Evolutionary conservation across 2,888 invertebrate genomes (phyloP).

Genomic region (Syrphus vitripennis): DNA sequence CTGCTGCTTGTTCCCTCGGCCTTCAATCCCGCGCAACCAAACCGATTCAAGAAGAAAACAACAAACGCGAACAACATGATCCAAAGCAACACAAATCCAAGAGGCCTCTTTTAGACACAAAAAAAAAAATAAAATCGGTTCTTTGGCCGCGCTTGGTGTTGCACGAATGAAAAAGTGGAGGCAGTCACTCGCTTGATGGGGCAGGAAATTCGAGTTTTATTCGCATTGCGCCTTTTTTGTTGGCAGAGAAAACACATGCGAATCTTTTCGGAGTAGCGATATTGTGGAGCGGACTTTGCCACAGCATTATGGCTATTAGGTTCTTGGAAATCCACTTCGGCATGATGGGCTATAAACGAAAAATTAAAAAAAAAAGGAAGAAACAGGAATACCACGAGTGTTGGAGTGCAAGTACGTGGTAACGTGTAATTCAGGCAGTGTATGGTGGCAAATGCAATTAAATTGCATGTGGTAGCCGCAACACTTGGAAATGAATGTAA

Average conservation of each 20-base stretch:
- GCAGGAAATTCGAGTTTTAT: slow-evolving; percentile 74
- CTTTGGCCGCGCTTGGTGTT: slow-evolving; percentile 49
- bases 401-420: slow-evolving; percentile 64
- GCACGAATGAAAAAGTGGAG: slow-evolving; percentile 74
- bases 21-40: not conserved
- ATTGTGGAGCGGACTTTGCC: not conserved
- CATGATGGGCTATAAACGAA: slow-evolving; percentile 46
- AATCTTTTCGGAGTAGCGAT: slow-evolving; percentile 18
- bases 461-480: slow-evolving; percentile 69
- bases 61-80: slow-evolving; percentile 40
- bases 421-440: slow-evolving; percentile 68
- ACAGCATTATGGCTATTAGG: slow-evolving; percentile 23
- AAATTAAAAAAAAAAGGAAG: slow-evolving; percentile 20
- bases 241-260: not conserved
- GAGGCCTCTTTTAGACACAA: slow-evolving; percentile 6
- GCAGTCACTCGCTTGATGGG: slow-evolving; percentile 73
- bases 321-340: slow-evolving; percentile 57
- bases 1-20: not conserved
- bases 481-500: slow-evolving; percentile 68
- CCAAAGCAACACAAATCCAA: slow-evolving; percentile 40
- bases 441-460: slow-evolving; percentile 70
- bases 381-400: slow-evolving; percentile 55
- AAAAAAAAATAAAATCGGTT: slow-evolving; percentile 38
- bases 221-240: slow-evolving; percentile 50
- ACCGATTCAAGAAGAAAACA: slow-evolving; percentile 17